phyloP scores from a whole-genome alignment of 1,140 invertebrate genomes.

The Anastrepha obliqua region DNA sequence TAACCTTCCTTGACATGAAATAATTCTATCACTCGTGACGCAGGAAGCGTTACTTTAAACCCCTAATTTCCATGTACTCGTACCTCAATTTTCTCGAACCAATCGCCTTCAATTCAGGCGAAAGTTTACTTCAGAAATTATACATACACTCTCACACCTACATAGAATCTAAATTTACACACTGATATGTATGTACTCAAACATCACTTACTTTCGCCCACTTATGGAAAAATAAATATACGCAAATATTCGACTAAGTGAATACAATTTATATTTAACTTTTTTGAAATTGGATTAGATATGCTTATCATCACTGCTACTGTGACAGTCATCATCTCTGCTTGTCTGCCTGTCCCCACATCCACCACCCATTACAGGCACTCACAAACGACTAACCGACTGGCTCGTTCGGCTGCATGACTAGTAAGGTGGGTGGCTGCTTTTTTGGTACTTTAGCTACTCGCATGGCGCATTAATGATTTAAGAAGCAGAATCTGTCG shows the following conservation, averaged over 20 bases:
- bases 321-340: background rate
- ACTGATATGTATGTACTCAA: background rate
- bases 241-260: background rate
- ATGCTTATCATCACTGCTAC: background rate
- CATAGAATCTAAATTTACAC: background rate
- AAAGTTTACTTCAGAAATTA: slow-evolving; percentile 3
- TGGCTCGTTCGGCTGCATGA: background rate
- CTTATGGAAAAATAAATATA: background rate
- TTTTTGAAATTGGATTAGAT: slow-evolving; percentile 18
- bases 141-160: background rate
- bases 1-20: too few species aligned
- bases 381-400: background rate
- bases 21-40: too few species aligned
- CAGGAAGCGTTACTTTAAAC: background rate
- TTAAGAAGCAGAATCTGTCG: background rate
- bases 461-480: background rate
- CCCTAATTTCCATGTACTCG: background rate
- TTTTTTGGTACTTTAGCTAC: background rate
- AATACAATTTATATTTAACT: slow-evolving; percentile 42
- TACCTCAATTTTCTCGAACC: background rate
- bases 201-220: background rate
- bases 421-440: background rate
- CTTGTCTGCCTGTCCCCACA: background rate
- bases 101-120: background rate
- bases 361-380: background rate